A percentile compares a stretch with the other conserved stretches of the same genome.
Evolutionary conservation across 1,140 invertebrate species (phyloP).

Genomic region (Tribolium madens): DNA sequence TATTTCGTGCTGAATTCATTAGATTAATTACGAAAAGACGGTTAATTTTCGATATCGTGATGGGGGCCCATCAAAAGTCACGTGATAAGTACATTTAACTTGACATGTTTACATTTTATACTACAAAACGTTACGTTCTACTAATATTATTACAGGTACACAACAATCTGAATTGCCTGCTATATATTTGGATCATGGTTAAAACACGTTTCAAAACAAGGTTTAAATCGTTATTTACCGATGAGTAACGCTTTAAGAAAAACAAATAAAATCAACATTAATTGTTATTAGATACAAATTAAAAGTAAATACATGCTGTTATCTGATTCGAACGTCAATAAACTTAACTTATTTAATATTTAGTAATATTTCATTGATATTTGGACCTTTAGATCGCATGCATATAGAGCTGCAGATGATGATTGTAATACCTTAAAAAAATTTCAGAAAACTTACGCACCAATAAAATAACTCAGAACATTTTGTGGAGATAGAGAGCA

Average conservation of each 20-base stretch:
- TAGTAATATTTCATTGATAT: no score
- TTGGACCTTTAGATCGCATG: no score
- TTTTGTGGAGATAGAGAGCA: no score
- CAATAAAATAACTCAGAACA: no score
- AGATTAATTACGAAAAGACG: background rate
- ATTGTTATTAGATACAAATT: background rate
- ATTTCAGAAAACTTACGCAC: no score
- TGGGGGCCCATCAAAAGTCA: background rate
- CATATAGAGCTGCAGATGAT: no score
- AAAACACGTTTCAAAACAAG: no score
- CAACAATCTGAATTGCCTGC: background rate
- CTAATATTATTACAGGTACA: background rate
- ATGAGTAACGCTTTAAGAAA: background rate
- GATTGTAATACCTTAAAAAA: no score
- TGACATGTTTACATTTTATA: slow-evolving; percentile 6
- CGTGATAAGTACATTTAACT: background rate
- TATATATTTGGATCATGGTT: background rate
- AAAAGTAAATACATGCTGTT: background rate
- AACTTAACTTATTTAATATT: no score
- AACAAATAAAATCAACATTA: background rate
- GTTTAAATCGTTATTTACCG: no score
- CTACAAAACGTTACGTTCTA: slow-evolving; percentile 2
- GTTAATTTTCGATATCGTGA: slow-evolving; percentile 1
- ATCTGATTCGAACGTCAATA: background rate
- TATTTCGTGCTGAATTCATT: slow-evolving; percentile 23